Base-by-base conservation (phyloP, 1,140 invertebrate species). In the Bicyclus anynana region DNA sequence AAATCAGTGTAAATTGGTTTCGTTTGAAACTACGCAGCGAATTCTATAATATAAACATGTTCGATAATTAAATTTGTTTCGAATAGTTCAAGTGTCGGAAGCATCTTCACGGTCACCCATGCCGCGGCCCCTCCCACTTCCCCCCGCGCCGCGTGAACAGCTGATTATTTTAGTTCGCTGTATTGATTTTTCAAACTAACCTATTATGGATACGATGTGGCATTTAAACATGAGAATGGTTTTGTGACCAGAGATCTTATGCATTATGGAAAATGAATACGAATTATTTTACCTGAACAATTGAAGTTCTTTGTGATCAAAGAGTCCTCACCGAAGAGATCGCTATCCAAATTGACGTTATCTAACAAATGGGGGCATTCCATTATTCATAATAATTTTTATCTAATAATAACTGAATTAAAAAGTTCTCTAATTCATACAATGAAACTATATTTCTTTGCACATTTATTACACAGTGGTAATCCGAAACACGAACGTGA, bases 311-410 rank as follows among this genome's bases (percentile, higher is more conserved):
- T 89, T 89, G 87, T 87, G 82, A 79, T 80, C 59, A 66, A 66
- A 55, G 61, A 74, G 62, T 81, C 79, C 61, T 77, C 79, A 73
- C 84, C 81, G 70, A 89, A 86, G 77, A 90, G 77, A 80, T 89
- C 76, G 72, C 77, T 84, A 69, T 84, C 85, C 71, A 90, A 82
- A 73, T 90, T 90, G 69, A 91, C 88, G 86, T 91, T 90, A 84
- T 90, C 90, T 80, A 84, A 87, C 65, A 91, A 89, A 86, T 92
- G 91, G 72, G 90, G 84, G 84, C 91, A 91, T 89, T 91, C 91
- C 91, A 91, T 92, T 76, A 74, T 87, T 84, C 83, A 86, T 86
- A 83, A 82, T 84, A 84, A 67, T 60, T 65, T 59, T 67, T 52
- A 65, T 64, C 60, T 66, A 61, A 57, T 66, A 61, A 58, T 67